phyloP scores from a whole-genome alignment of 1,140 invertebrate species.

The Meloidogyne floridensis region DNA sequence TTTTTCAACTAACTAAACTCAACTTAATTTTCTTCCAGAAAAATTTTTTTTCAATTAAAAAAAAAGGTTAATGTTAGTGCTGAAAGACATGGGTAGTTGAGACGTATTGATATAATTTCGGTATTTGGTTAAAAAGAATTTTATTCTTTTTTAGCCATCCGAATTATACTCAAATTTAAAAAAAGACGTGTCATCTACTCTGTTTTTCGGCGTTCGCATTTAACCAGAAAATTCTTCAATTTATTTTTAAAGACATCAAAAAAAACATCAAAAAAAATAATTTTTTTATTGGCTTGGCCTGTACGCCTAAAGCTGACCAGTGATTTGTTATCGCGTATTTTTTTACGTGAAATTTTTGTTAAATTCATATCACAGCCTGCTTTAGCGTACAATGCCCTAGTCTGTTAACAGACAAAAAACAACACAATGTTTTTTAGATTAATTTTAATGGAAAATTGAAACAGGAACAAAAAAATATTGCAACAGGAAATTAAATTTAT shows the following conservation, averaged over 20 bases:
- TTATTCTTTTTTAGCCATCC: neutral
- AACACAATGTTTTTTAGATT: neutral
- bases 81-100: constrained; percentile 39
- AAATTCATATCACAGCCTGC: constrained; percentile 34
- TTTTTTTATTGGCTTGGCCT: constrained; percentile 7
- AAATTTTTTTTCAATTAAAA: neutral
- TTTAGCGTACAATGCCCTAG: constrained; percentile 32
- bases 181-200: constrained; percentile 36
- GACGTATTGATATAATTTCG: constrained; percentile 10
- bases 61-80: constrained; percentile 5
- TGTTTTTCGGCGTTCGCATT: constrained; percentile 34
- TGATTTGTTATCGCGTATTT: constrained; percentile 22
- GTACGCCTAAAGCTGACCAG: constrained; percentile 35
- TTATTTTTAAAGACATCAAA: neutral
- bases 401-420: neutral
- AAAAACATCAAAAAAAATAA: neutral
- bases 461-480: no score
- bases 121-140: neutral
- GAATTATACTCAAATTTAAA: neutral
- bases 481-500: no score
- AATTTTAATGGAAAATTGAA: no score
- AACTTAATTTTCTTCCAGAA: neutral
- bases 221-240: neutral
- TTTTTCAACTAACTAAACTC: neutral
- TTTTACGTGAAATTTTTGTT: neutral